Conservation (phyloP, 2,113 vertebrate genomes). For the Isurus oxyrinchus region DNA sequence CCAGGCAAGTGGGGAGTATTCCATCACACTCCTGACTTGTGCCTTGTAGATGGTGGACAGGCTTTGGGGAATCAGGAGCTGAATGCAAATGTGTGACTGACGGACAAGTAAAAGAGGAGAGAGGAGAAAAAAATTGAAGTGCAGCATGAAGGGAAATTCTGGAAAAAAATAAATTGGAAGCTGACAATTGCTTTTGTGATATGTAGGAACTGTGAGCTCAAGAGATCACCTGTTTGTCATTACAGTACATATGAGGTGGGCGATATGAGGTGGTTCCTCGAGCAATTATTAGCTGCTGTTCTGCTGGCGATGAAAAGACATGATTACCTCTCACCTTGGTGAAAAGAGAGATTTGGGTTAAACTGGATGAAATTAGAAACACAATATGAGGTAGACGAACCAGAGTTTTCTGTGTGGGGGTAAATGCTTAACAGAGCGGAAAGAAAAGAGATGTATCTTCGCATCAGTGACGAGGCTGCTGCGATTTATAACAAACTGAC, state of each 20-base stretch:
- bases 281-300: neutral
- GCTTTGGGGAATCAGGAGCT: neutral
- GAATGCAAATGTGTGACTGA: neutral
- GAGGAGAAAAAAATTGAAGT: neutral
- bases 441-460: neutral
- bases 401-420: neutral
- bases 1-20: neutral
- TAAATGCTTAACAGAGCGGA: neutral
- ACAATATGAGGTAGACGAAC: neutral
- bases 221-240: neutral
- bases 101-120: neutral
- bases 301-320: neutral
- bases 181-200: neutral
- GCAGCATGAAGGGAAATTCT: neutral
- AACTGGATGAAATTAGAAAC: slow-evolving; percentile 2
- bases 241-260: neutral
- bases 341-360: neutral
- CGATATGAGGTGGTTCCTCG: neutral
- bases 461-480: neutral
- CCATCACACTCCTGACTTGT: neutral
- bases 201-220: neutral
- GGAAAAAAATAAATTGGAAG: neutral
- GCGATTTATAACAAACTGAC: neutral
- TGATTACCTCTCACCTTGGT: neutral
- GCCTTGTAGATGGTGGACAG: neutral